Evolutionary conservation across 1,140 invertebrate genomes (phyloP).

Genomic region (Maconellicoccus hirsutus): DNA sequence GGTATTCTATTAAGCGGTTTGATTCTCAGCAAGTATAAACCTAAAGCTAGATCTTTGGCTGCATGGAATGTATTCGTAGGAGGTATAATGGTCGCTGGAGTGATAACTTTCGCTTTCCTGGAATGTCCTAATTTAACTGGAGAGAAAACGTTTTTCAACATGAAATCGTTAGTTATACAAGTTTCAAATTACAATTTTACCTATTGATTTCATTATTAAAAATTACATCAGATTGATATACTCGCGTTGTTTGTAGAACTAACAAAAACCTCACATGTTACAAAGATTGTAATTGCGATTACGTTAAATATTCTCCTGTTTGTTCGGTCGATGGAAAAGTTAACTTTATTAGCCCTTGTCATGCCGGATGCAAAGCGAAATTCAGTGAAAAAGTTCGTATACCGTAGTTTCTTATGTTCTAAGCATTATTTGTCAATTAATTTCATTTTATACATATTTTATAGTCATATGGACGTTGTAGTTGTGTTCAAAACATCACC

Average conservation of each 20-base stretch:
- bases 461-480: constrained; percentile 30
- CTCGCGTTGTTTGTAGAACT: not conserved
- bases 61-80: constrained; percentile 44
- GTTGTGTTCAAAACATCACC: constrained; percentile 25
- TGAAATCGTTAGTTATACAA: not conserved
- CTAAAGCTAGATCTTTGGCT: constrained; percentile 41
- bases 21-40: constrained; percentile 45
- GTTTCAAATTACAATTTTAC: not conserved
- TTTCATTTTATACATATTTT: not conserved
- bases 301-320: constrained; percentile 53
- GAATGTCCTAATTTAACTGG: constrained; percentile 39
- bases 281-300: constrained; percentile 46
- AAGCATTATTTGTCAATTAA: not conserved
- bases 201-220: no score
- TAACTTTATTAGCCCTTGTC: constrained; percentile 57
- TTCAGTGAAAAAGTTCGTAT: constrained; percentile 28
- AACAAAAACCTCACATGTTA: constrained; percentile 38
- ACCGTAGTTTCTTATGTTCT: not conserved
- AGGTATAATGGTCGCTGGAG: constrained; percentile 38
- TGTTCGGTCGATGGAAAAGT: constrained; percentile 44
- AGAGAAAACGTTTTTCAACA: not conserved
- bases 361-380: constrained; percentile 48
- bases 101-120: constrained; percentile 45
- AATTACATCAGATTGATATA: no score
- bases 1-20: constrained; percentile 48